phyloP scores from a whole-genome alignment of 2,888 invertebrate species.

The Drosophila histrio region DNA sequence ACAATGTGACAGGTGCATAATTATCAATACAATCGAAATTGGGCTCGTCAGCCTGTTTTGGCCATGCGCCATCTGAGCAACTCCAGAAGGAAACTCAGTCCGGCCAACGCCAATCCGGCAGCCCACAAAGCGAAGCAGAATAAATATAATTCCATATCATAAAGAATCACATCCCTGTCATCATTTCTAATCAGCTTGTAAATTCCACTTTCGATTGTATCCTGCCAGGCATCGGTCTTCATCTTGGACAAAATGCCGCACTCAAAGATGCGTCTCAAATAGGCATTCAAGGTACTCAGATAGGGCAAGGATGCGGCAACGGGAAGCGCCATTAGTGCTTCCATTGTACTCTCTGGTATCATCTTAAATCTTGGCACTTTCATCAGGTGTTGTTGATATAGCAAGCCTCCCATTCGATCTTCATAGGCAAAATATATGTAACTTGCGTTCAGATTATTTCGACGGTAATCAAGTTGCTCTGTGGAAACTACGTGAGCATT shows the following conservation, averaged over 20 bases:
- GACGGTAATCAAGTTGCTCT: background rate
- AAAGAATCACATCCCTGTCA: background rate
- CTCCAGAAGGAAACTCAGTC: slow-evolving; percentile 30
- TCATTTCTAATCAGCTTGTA: slow-evolving; percentile 11
- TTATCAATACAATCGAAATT: slow-evolving; percentile 14
- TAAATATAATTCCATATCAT: slow-evolving; percentile 50
- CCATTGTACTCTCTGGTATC: slow-evolving; percentile 24
- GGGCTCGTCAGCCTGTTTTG: background rate
- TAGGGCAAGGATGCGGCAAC: slow-evolving; percentile 54
- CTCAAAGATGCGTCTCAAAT: slow-evolving; percentile 50
- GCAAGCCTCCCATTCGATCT: slow-evolving; percentile 49
- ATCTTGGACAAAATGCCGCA: slow-evolving; percentile 53
- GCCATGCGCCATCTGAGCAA: background rate
- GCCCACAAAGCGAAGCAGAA: slow-evolving; percentile 37
- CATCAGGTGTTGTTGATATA: slow-evolving; percentile 61
- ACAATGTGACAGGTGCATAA: slow-evolving; percentile 11
- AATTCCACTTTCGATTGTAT: slow-evolving; percentile 26
- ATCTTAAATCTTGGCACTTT: slow-evolving; percentile 50
- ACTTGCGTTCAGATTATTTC: slow-evolving; percentile 33
- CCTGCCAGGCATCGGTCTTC: slow-evolving; percentile 36
- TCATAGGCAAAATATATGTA: slow-evolving; percentile 31
- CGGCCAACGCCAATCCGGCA: slow-evolving; percentile 32
- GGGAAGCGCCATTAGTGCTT: slow-evolving; percentile 32
- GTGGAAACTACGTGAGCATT: background rate
- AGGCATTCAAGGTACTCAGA: slow-evolving; percentile 45